Evolutionary conservation across 2,113 vertebrate genomes (phyloP).

Genomic region (Heterochromis multidens): DNA sequence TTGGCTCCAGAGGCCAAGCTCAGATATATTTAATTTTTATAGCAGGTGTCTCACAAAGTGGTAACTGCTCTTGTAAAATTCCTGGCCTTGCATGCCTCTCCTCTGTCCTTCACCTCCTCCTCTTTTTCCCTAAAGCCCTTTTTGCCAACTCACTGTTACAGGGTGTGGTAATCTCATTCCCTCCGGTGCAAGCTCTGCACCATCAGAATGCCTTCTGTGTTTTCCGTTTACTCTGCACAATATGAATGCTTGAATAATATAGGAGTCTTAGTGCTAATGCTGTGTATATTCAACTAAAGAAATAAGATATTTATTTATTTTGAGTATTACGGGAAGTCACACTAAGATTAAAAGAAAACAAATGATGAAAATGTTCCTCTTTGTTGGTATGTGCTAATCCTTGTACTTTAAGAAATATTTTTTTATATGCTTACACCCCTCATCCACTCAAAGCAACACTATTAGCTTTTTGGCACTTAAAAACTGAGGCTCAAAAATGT

Average conservation of each 20-base stretch:
- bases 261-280: background rate
- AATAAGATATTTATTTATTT: background rate
- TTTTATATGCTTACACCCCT: background rate
- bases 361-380: background rate
- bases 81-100: background rate
- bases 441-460: background rate
- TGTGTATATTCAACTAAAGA: background rate
- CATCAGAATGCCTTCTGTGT: slow-evolving; percentile 24
- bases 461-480: background rate
- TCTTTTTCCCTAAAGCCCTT: background rate
- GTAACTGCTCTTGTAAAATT: slow-evolving; percentile 12
- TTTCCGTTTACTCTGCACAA: slow-evolving; percentile 40
- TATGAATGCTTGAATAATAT: background rate
- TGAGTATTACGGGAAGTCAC: background rate
- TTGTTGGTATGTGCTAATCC: background rate
- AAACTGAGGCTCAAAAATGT: background rate
- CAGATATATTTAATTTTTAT: slow-evolving; percentile 10
- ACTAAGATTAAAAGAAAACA: background rate
- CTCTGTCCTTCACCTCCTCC: slow-evolving; percentile 24
- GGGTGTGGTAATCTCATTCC: slow-evolving; percentile 55
- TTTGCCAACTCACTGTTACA: slow-evolving; percentile 53
- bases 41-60: slow-evolving; percentile 6
- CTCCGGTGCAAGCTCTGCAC: slow-evolving; percentile 36
- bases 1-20: background rate
- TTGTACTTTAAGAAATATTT: background rate